Base-by-base conservation (phyloP, 2,888 invertebrate species). In the Ichneumoninae sp. region DNA sequence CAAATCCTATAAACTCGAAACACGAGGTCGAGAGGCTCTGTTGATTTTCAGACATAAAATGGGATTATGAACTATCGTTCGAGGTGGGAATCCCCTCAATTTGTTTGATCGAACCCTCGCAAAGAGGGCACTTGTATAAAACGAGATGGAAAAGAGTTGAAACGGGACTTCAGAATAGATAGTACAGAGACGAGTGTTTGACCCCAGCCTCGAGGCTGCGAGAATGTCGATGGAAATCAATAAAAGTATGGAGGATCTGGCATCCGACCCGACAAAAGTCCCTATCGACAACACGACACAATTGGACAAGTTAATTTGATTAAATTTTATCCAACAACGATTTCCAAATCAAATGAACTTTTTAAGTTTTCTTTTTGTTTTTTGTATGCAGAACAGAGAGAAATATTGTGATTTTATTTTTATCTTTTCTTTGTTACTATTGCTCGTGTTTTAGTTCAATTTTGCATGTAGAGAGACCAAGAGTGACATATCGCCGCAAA, bases 151-250 rank as follows among this genome's bases (percentile, higher is more conserved):
- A 57, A 69, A 57, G 60, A 30, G 68, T 57, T 44, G 54, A 60
- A 69, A 69, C 26, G 40, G 36, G 19, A 30, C 26, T 63, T 63
- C 30, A 30, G 33, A 30, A 16, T 63, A n/a, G 13, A 63, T 33
- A 63, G 33, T 47, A 16, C 57, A 19, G 50, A 44, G 26, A 50
- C 30, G 22, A 40, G 74, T 52, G 60, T 63, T 74, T 70, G 50
- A 40, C 68, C 68, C 57, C 54, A 66, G 69, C 36, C 33, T 16
- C 30, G 36, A 75, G 77, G 52, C 70, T 79, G 70, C 60, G 60
- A 81, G 76, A 83, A 75, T 36, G 65, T 66, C 60, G 68, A 81
- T 70, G 73, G 60, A 77, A 81, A 81, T 81, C 84, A 84, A 84
- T 81, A 81, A 84, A 74, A 81, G 40, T 81, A 83, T 73, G 36